Evolutionary conservation across 2,797 vertebrate species (phyloP).

Genomic region (Gymnoscopelus microlampas): DNA sequence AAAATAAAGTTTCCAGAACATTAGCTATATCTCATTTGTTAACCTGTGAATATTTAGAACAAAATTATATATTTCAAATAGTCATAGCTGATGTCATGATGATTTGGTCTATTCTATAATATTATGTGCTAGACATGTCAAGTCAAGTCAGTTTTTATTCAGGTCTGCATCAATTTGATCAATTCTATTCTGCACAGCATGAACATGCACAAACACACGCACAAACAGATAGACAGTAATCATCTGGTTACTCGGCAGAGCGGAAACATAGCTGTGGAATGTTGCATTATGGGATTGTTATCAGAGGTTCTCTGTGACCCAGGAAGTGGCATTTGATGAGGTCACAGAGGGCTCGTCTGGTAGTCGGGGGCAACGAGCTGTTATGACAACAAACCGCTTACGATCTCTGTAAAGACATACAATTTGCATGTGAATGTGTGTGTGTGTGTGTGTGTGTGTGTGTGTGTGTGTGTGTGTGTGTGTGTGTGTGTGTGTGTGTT

Average conservation of each 20-base stretch:
- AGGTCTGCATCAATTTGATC: no score
- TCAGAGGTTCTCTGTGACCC: not conserved
- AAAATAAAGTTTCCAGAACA: no score
- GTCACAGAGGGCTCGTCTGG: not conserved
- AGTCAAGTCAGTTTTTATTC: no score
- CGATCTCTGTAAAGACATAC: not conserved
- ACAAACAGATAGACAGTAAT: not conserved
- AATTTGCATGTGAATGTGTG: not conserved
- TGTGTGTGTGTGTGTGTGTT: not conserved
- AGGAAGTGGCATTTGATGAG: constrained; percentile 11
- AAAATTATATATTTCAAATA: no score
- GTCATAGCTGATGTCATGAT: no score
- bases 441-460: no score
- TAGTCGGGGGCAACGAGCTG: not conserved
- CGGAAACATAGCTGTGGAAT: not conserved
- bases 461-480: no score
- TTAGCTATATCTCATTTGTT: no score
- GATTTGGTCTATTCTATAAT: no score
- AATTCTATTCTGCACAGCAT: no score
- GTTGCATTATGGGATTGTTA: not conserved
- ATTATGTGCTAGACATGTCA: no score
- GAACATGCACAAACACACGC: not conserved
- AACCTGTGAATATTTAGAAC: no score
- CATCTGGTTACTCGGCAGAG: not conserved
- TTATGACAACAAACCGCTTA: not conserved